phyloP scores from a whole-genome alignment of 2,888 invertebrate genomes.

The Leistus spinibarbis region DNA sequence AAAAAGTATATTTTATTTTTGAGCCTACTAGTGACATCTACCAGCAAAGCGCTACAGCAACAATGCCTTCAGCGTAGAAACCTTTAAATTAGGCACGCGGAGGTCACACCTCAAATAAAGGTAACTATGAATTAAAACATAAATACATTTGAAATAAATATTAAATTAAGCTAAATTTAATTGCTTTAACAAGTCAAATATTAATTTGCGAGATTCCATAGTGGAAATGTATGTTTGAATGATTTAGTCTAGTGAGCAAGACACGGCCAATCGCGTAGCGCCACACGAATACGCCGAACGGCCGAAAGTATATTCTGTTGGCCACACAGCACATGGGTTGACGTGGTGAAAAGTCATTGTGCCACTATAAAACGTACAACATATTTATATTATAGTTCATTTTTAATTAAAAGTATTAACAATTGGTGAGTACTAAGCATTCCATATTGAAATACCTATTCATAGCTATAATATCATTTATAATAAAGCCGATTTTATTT shows the following conservation, averaged over 20 bases:
- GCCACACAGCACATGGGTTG: constrained; percentile 46
- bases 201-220: neutral
- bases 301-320: constrained; percentile 42
- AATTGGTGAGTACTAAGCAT: constrained; percentile 16
- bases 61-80: neutral
- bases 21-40: neutral
- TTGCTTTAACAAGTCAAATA: neutral
- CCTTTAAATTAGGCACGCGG: neutral
- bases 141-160: neutral
- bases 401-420: neutral
- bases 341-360: constrained; percentile 44
- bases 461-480: neutral
- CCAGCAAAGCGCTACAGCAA: neutral
- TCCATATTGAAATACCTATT: neutral
- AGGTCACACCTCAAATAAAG: neutral
- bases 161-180: neutral
- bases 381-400: constrained; percentile 12
- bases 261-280: constrained; percentile 42
- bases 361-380: constrained; percentile 2
- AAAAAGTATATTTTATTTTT: constrained; percentile 11
- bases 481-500: too few species aligned
- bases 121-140: neutral
- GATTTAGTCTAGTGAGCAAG: neutral
- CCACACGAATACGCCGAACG: constrained; percentile 43
- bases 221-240: neutral